phyloP scores from a whole-genome alignment of 2,797 vertebrate species.

The Gila robusta region DNA sequence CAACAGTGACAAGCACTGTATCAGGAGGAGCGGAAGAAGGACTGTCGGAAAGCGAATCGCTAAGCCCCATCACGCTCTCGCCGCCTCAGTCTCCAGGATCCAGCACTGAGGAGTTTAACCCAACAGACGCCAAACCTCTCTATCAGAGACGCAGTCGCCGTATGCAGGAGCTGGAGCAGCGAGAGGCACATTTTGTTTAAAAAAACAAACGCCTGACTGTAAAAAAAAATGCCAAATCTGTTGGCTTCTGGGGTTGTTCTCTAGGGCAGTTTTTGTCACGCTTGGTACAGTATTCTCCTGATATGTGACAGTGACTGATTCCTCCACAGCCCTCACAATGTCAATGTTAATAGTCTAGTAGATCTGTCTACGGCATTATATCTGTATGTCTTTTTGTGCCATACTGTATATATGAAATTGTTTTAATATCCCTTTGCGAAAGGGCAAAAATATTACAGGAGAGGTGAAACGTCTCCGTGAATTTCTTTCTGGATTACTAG shows the following conservation, averaged over 20 bases:
- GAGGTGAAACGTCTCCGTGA: constrained; percentile 5
- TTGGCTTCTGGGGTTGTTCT: not conserved
- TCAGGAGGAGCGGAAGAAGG: constrained; percentile 16
- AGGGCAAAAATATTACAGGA: constrained; percentile 28
- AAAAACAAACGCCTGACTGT: not conserved
- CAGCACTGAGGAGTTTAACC: constrained; percentile 79
- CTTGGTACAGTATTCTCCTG: constrained; percentile 23
- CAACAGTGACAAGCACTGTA: constrained; percentile 48
- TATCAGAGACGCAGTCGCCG: constrained; percentile 90
- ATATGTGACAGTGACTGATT: constrained; percentile 55
- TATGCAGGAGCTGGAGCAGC: constrained; percentile 89
- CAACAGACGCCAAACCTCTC: constrained; percentile 78
- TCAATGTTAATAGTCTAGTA: not conserved
- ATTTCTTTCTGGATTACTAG: not conserved
- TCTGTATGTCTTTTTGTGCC: constrained; percentile 47
- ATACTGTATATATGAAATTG: constrained; percentile 64
- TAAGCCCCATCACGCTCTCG: constrained; percentile 65
- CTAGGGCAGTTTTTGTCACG: not conserved
- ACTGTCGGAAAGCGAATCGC: constrained; percentile 64
- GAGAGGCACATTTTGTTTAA: constrained; percentile 94
- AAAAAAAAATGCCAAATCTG: not conserved
- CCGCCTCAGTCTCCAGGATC: constrained; percentile 76
- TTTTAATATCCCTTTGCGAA: constrained; percentile 55
- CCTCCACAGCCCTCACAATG: constrained; percentile 18
- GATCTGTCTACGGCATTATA: not conserved